Conservation (phyloP, 2,888 invertebrate species). For the Ceraclea dissimilis region DNA sequence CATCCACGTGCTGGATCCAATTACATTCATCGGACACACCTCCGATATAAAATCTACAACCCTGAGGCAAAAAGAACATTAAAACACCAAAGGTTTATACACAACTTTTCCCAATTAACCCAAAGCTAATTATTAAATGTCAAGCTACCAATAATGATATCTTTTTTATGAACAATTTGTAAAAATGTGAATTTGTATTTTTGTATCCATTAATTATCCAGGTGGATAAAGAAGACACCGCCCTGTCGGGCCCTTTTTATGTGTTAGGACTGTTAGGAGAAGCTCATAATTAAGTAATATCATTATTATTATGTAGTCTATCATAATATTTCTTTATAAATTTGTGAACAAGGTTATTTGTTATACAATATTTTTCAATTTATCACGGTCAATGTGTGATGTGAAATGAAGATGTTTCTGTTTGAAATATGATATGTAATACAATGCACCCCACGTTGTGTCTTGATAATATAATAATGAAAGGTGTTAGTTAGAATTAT, state of each 20-base stretch:
- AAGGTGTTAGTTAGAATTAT: too few species aligned
- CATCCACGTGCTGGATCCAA: too few species aligned
- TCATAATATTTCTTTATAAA: constrained; percentile 17
- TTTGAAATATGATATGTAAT: too few species aligned
- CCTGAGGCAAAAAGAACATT: too few species aligned
- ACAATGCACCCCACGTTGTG: too few species aligned
- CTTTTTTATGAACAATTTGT: constrained; percentile 20
- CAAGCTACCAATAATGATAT: constrained; percentile 11
- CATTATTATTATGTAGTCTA: constrained; percentile 6
- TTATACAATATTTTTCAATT: constrained; percentile 5
- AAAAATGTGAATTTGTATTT: constrained; percentile 15
- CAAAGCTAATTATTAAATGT: constrained; percentile 19
- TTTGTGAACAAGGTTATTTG: constrained; percentile 7
- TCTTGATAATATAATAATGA: too few species aligned
- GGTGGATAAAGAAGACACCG: background rate
- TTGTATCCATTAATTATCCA: constrained; percentile 11
- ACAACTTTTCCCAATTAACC: constrained; percentile 11
- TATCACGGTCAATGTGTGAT: constrained; percentile 6
- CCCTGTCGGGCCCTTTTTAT: background rate
- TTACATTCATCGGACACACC: too few species aligned
- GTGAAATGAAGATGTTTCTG: too few species aligned
- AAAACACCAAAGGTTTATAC: background rate
- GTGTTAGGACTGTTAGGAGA: too few species aligned
- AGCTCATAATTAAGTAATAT: background rate
- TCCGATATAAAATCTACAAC: too few species aligned